Percentiles rank a stretch among this genome's conserved stretches.
Evolutionary conservation across 1,140 invertebrate genomes (phyloP).

Genomic region (Saccostrea cuccullata): DNA sequence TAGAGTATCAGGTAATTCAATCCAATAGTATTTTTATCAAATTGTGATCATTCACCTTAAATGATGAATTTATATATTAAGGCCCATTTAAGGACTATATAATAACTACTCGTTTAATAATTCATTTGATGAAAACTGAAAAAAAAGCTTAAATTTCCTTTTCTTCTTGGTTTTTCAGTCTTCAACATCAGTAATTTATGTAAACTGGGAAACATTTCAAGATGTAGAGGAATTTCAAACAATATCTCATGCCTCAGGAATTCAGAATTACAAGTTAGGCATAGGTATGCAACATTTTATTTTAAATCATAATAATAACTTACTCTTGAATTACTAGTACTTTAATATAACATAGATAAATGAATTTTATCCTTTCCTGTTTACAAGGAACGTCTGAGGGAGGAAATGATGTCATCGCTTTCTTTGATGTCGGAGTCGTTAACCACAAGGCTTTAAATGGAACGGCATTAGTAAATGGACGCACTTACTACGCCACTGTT

Average conservation of each 20-base stretch:
- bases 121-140: not conserved
- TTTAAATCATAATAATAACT: not conserved
- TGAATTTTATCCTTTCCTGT: not conserved
- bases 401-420: constrained; percentile 57
- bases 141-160: not conserved
- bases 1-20: constrained; percentile 41
- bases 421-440: constrained; percentile 54
- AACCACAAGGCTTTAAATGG: constrained; percentile 57
- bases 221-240: constrained; percentile 60
- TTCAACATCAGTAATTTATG: constrained; percentile 53
- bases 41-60: no score
- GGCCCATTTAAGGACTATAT: no score
- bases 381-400: constrained; percentile 52
- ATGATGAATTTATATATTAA: no score
- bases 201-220: constrained; percentile 61
- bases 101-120: not conserved
- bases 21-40: no score
- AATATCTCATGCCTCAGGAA: constrained; percentile 56
- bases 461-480: constrained; percentile 57
- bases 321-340: not conserved
- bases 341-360: not conserved
- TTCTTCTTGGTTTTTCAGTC: constrained; percentile 50
- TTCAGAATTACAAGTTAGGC: constrained; percentile 57
- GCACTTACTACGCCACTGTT: constrained; percentile 60
- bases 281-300: constrained; percentile 47